These are phyloP conservation scores for Anthrax anthrax DNA, from an alignment of 2,888 invertebrate species.

Conservation along the genomic window DNA sequence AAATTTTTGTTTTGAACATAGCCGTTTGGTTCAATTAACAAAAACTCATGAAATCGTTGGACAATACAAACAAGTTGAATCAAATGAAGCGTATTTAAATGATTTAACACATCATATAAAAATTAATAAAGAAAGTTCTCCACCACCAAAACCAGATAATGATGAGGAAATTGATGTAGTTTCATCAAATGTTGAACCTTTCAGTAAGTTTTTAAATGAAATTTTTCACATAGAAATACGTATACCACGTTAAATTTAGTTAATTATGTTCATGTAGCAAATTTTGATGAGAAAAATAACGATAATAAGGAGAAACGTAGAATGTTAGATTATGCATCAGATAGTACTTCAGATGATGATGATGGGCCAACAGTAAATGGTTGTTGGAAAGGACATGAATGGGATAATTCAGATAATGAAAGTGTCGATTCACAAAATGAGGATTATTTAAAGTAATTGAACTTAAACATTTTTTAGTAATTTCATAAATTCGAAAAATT, in stretches of 20 bases:
- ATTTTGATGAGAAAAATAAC: slow-evolving; percentile 39
- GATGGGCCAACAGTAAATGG: slow-evolving; percentile 48
- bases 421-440: slow-evolving; percentile 63
- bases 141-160: slow-evolving; percentile 22
- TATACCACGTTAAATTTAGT: slow-evolving; percentile 16
- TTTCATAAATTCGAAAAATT: background rate
- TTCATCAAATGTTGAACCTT: slow-evolving; percentile 42
- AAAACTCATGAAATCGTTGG: slow-evolving; percentile 44
- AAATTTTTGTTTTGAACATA: slow-evolving; percentile 56
- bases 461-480: background rate
- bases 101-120: slow-evolving; percentile 50
- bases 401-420: slow-evolving; percentile 60
- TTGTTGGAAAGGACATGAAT: slow-evolving; percentile 48
- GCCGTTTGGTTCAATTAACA: slow-evolving; percentile 46
- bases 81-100: slow-evolving; percentile 49
- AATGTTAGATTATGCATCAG: slow-evolving; percentile 56
- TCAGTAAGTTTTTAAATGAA: slow-evolving; percentile 35
- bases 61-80: slow-evolving; percentile 46
- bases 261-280: slow-evolving; percentile 28
- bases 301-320: slow-evolving; percentile 37
- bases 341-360: slow-evolving; percentile 47
- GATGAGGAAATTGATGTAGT: slow-evolving; percentile 38
- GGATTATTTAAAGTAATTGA: slow-evolving; percentile 53
- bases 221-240: background rate
- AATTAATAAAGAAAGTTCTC: slow-evolving; percentile 20